Evolutionary conservation across 2,888 invertebrate genomes (phyloP).

Genomic region (Spisula solida): DNA sequence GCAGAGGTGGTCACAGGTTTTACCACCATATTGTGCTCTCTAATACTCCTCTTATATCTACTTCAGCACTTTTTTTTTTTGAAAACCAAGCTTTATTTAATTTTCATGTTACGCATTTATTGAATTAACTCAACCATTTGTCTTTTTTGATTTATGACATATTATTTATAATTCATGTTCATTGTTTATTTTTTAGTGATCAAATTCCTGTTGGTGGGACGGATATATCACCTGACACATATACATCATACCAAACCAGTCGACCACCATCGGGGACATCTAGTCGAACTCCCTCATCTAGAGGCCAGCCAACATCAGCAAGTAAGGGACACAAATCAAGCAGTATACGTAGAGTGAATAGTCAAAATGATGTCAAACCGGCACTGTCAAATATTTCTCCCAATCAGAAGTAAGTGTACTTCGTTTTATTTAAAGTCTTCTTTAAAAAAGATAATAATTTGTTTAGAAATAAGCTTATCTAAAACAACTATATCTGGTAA

Average conservation of each 20-base stretch:
- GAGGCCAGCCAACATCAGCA: conserved; percentile 28
- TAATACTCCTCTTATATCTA: too few species aligned
- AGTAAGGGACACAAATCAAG: conserved; percentile 10
- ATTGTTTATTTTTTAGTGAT: conserved; percentile 20
- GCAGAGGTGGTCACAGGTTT: too few species aligned
- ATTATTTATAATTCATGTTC: background rate
- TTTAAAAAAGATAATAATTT: too few species aligned
- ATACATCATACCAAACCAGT: conserved; percentile 39
- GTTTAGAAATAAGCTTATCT: background rate
- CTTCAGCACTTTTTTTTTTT: too few species aligned
- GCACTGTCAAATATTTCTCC: background rate
- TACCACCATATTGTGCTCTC: too few species aligned
- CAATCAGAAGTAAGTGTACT: conserved; percentile 3
- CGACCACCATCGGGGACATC: conserved; percentile 55
- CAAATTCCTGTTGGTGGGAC: conserved; percentile 63
- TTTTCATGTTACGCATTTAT: background rate
- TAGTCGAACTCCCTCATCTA: conserved; percentile 23
- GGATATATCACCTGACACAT: conserved; percentile 54
- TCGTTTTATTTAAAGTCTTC: background rate
- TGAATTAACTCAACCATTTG: background rate
- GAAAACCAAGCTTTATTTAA: too few species aligned
- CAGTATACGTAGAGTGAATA: conserved; percentile 19
- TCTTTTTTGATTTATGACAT: too few species aligned
- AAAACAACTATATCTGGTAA: background rate
- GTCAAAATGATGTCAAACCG: conserved; percentile 33